phyloP scores from a whole-genome alignment of 2,888 invertebrate genomes.

The Aphidoletes aphidimyza region DNA sequence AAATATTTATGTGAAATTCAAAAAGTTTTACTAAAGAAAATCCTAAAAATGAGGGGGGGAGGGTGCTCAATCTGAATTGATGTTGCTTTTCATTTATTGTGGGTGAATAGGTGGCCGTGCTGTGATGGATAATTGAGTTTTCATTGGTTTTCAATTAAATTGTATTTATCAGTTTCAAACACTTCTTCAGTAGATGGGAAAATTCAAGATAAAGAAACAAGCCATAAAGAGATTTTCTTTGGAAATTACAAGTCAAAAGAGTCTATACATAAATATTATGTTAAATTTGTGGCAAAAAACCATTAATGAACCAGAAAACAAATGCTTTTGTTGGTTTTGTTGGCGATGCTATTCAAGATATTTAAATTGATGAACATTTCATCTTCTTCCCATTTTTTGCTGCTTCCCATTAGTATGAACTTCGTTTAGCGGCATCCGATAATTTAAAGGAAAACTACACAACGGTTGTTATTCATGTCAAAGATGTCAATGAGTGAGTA shows the following conservation, averaged over 20 bases:
- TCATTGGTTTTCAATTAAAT: not conserved
- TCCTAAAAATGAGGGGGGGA: too few relatives aligned
- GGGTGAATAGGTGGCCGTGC: not conserved
- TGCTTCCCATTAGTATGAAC: conserved; percentile 78
- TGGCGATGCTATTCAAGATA: not conserved
- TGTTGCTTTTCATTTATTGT: not conserved
- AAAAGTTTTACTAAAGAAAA: too few relatives aligned
- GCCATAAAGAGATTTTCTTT: too few relatives aligned
- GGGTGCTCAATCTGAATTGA: not conserved
- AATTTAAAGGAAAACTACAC: conserved; percentile 98
- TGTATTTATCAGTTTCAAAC: conserved; percentile 9
- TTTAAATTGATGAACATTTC: not conserved
- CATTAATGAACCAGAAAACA: too few relatives aligned
- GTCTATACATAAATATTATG: not conserved
- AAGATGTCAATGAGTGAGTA: conserved; percentile 88
- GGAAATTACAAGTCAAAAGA: not conserved
- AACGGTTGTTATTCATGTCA: conserved; percentile 95
- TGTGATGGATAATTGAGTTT: not conserved
- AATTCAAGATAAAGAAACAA: too few relatives aligned
- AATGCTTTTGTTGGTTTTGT: too few relatives aligned
- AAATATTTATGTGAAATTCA: not conserved
- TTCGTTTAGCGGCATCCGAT: conserved; percentile 93
- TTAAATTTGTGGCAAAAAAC: not conserved
- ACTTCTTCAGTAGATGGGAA: not conserved
- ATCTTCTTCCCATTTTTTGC: not conserved